These are phyloP conservation scores for Arrhopalites spinosus DNA, from an alignment of 2,888 invertebrate species.

Conservation along the genomic window DNA sequence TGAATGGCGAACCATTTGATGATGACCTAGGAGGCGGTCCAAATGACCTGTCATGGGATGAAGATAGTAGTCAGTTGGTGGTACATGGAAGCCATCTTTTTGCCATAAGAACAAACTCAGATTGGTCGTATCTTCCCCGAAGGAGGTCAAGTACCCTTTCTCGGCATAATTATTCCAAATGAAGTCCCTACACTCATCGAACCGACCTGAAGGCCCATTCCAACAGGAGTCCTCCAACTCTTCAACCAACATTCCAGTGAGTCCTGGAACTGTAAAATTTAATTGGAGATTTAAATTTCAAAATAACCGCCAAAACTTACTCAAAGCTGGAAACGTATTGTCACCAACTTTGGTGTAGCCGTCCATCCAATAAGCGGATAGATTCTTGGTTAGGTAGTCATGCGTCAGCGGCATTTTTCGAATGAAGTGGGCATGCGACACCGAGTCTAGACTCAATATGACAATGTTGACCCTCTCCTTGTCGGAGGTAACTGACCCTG, in stretches of 20 bases:
- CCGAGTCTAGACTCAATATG: constrained; percentile 80
- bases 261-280: no score
- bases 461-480: constrained; percentile 71
- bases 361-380: constrained; percentile 74
- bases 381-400: constrained; percentile 64
- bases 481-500: no score
- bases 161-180: no score
- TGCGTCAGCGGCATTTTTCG: constrained; percentile 80
- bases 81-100: constrained; percentile 74
- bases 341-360: constrained; percentile 94
- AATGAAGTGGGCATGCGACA: constrained; percentile 82
- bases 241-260: no score
- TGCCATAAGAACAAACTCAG: no score
- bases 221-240: no score
- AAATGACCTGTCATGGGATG: constrained; percentile 71
- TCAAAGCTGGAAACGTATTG: constrained; percentile 88
- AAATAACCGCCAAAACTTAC: no score
- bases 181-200: no score
- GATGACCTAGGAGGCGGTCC: constrained; percentile 71
- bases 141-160: no score
- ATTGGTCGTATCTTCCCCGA: no score
- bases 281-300: no score
- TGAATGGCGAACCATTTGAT: constrained; percentile 68
- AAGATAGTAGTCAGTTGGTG: constrained; percentile 84
- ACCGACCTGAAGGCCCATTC: no score